A percentile compares a stretch with the other conserved stretches of the same genome.
phyloP scores from a whole-genome alignment of 2,797 vertebrate species.

The Nyctalus aviator region DNA sequence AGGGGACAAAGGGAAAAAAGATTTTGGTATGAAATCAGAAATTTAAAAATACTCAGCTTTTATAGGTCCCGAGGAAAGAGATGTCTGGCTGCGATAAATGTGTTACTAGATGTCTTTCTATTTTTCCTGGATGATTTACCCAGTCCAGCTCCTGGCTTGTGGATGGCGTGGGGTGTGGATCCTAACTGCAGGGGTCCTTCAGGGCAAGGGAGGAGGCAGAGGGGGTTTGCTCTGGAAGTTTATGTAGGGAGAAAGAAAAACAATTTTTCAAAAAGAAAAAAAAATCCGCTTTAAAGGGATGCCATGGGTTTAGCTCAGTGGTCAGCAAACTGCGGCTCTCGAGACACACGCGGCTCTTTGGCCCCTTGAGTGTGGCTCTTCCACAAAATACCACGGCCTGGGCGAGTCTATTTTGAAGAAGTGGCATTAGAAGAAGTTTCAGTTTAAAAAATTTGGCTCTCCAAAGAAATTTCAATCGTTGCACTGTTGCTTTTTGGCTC shows the following conservation, averaged over 20 bases:
- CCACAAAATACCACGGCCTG: no score
- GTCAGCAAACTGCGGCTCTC: no score
- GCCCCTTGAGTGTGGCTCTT: no score
- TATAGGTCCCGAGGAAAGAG: not conserved
- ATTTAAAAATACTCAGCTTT: not conserved
- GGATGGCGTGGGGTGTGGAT: not conserved
- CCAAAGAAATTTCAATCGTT: no score
- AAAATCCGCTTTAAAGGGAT: not conserved
- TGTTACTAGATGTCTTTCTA: no score
- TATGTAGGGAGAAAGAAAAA: not conserved
- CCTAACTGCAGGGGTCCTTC: not conserved
- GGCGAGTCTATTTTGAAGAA: no score
- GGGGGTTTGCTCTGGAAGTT: not conserved
- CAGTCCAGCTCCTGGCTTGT: not conserved
- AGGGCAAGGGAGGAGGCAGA: not conserved
- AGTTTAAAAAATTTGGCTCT: no score
- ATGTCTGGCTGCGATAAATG: not conserved
- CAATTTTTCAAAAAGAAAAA: not conserved
- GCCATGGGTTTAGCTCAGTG: not conserved
- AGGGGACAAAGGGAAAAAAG: not conserved
- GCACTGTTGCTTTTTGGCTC: no score
- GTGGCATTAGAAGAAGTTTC: no score
- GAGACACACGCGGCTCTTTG: no score
- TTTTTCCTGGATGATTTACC: no score
- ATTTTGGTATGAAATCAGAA: not conserved